A percentile compares a stretch with the other conserved stretches of the same genome.
Conservation (phyloP, 2,113 vertebrate genomes). For the Muscicapa adusta region DNA sequence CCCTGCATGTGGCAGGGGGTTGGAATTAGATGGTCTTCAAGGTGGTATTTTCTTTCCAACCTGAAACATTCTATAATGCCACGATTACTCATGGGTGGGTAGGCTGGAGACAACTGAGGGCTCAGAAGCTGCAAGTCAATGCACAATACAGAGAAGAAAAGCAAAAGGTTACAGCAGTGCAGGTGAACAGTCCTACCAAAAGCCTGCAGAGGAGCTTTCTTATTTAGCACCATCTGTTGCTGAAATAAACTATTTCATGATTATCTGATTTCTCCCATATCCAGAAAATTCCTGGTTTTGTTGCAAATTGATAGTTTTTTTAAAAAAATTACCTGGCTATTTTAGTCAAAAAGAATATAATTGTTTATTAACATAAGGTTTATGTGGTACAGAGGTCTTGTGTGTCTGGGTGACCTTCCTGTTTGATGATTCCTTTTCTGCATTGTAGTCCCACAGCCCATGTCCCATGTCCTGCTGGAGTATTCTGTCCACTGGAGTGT, state of each 20-base stretch:
- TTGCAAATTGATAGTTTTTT: neutral
- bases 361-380: neutral
- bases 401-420: neutral
- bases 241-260: neutral
- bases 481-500: neutral
- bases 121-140: neutral
- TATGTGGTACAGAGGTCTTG: neutral
- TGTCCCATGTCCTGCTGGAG: neutral
- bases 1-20: neutral
- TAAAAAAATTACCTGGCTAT: neutral
- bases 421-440: neutral
- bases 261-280: neutral
- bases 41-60: neutral
- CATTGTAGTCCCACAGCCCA: neutral
- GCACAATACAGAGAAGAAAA: neutral
- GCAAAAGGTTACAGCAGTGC: neutral
- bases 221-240: neutral
- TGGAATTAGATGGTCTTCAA: neutral
- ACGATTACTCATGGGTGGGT: neutral
- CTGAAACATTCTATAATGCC: neutral
- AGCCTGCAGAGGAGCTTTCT: neutral
- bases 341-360: neutral
- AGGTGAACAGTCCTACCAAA: neutral
- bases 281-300: neutral
- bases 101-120: neutral